A percentile compares a stretch with the other conserved stretches of the same genome.
Evolutionary conservation across 1,140 invertebrate species (phyloP).

Genomic region (Drosophila kepulauana): DNA sequence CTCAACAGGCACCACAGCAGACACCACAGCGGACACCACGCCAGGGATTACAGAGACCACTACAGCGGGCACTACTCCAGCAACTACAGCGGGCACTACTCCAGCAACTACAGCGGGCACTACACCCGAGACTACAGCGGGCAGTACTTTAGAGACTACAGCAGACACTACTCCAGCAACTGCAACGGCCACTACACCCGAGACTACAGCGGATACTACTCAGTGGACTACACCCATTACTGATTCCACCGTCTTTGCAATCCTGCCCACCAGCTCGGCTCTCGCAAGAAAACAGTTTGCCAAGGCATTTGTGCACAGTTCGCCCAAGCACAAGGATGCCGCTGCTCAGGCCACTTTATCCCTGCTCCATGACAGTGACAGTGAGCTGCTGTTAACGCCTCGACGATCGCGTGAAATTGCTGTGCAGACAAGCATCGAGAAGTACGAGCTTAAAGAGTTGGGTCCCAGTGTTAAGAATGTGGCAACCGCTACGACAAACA

Average conservation of each 20-base stretch:
- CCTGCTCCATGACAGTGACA: slow-evolving; percentile 59
- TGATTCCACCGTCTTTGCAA: slow-evolving; percentile 21
- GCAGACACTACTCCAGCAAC: slow-evolving; percentile 14
- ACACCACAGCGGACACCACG: slow-evolving; percentile 24
- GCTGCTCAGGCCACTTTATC: slow-evolving; percentile 57
- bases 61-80: slow-evolving; percentile 27
- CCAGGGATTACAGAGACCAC: slow-evolving; percentile 3
- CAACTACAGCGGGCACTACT: slow-evolving; percentile 47
- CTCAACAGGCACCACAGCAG: slow-evolving; percentile 7
- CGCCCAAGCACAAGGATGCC: slow-evolving; percentile 63
- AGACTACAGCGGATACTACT: slow-evolving; percentile 15
- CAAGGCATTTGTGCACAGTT: slow-evolving; percentile 61
- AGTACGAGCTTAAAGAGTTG: slow-evolving; percentile 72
- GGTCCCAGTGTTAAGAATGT: slow-evolving; percentile 61
- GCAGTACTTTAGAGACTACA: not conserved
- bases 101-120: slow-evolving; percentile 50
- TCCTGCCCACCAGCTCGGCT: slow-evolving; percentile 17
- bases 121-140: slow-evolving; percentile 8
- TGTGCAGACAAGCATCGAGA: slow-evolving; percentile 79
- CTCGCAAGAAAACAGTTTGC: slow-evolving; percentile 38
- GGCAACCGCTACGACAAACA: slow-evolving; percentile 63
- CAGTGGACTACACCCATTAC: not conserved
- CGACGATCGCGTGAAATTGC: slow-evolving; percentile 75
- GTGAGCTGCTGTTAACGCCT: slow-evolving; percentile 48
- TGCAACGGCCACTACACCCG: slow-evolving; percentile 35